phyloP scores from a whole-genome alignment of 1,140 invertebrate species.

The Agrypnia vestita region DNA sequence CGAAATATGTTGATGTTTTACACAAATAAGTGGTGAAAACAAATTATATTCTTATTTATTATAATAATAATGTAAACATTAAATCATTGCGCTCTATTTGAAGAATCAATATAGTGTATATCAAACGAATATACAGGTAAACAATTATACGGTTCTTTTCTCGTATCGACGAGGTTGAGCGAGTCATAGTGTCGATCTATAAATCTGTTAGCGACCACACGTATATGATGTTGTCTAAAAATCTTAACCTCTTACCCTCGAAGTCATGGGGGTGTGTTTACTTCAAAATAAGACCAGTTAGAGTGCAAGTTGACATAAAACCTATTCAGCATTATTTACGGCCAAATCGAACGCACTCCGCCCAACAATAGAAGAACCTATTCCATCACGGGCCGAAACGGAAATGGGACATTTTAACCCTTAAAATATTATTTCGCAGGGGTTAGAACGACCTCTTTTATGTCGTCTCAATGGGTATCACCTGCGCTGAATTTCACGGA shows the following conservation, averaged over 20 bases:
- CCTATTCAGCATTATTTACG: conserved; percentile 34
- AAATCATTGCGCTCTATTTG: no score
- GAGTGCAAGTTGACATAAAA: conserved; percentile 29
- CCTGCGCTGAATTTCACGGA: conserved; percentile 55
- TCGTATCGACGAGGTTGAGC: no score
- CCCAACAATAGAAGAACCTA: conserved; percentile 43
- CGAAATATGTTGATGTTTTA: no score
- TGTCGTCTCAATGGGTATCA: conserved; percentile 60
- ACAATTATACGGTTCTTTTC: no score
- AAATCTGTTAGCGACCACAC: no score
- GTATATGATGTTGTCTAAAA: no score
- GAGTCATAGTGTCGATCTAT: no score
- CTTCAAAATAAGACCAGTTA: conserved; percentile 6
- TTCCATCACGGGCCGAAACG: conserved; percentile 39
- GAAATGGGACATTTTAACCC: conserved; percentile 52
- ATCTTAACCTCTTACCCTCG: background rate
- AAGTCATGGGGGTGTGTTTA: background rate
- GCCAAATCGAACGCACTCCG: conserved; percentile 38
- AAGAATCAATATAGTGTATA: no score
- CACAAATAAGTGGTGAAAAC: no score
- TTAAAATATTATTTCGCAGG: conserved; percentile 58
- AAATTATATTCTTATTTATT: no score
- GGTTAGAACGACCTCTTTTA: conserved; percentile 60
- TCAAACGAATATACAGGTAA: no score
- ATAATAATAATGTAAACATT: no score